Evolutionary conservation across 2,888 invertebrate species (phyloP).

Genomic region (Amiota communis): DNA sequence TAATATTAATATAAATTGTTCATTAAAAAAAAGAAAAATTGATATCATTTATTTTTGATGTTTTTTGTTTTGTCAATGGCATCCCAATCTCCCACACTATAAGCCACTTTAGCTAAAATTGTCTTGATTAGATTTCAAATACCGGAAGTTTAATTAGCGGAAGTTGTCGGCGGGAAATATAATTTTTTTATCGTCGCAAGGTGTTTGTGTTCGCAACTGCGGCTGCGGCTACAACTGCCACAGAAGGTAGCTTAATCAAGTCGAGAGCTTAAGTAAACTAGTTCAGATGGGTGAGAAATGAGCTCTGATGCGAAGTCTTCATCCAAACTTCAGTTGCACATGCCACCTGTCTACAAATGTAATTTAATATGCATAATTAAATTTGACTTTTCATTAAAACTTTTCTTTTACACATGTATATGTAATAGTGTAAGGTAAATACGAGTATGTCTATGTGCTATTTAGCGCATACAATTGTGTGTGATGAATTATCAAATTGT

Average conservation of each 20-base stretch:
- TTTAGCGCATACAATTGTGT: neutral
- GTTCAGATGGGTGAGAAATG: constrained; percentile 1
- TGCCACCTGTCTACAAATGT: neutral
- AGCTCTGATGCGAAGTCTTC: neutral
- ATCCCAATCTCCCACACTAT: too few species aligned
- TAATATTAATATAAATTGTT: too few species aligned
- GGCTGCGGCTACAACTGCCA: too few species aligned
- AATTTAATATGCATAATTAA: constrained; percentile 60
- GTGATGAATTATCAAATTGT: neutral
- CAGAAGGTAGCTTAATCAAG: neutral
- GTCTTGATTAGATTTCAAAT: constrained; percentile 41
- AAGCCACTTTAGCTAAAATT: neutral
- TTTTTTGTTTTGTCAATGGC: too few species aligned
- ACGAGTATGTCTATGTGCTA: constrained; percentile 10
- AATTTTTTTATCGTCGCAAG: constrained; percentile 51
- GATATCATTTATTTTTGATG: too few species aligned
- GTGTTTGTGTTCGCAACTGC: constrained; percentile 41
- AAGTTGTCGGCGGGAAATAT: constrained; percentile 39
- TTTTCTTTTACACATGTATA: constrained; percentile 33
- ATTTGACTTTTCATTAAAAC: constrained; percentile 64
- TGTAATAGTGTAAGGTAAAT: constrained; percentile 30
- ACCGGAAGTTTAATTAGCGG: constrained; percentile 57
- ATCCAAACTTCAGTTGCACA: too few species aligned
- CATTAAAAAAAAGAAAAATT: too few species aligned
- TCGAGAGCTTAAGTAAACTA: neutral